These are phyloP conservation scores for Rhinolophus ferrumequinum DNA, from an alignment of 2,113 vertebrate species.

Conservation along the genomic window DNA sequence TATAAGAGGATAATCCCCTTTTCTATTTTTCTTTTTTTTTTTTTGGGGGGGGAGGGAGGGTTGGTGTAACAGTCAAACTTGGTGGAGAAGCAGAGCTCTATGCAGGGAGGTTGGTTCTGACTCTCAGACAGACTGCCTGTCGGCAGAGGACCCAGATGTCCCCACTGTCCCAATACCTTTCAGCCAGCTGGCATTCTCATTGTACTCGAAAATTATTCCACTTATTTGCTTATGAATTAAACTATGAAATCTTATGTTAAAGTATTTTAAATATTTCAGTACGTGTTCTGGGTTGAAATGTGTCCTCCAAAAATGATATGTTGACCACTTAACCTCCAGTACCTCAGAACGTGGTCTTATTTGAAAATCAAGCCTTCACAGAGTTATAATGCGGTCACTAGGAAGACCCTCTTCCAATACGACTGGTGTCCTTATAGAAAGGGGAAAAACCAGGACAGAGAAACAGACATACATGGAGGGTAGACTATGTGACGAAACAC, in stretches of 20 bases:
- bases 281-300: neutral
- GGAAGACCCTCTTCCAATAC: neutral
- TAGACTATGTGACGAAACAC: neutral
- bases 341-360: slow-evolving; percentile 7
- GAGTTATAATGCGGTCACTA: neutral
- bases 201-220: neutral
- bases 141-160: neutral
- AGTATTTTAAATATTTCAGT: neutral
- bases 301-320: neutral
- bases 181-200: slow-evolving; percentile 4
- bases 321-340: neutral
- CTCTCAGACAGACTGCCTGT: neutral
- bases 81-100: neutral
- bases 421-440: neutral
- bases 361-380: neutral
- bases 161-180: neutral
- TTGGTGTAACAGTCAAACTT: neutral
- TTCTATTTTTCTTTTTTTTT: neutral
- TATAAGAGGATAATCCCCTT: neutral
- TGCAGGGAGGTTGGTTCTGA: neutral
- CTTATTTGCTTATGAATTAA: slow-evolving; percentile 29
- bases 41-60: neutral
- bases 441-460: neutral
- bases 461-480: neutral
- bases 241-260: slow-evolving; percentile 17